A percentile compares a stretch with the other conserved stretches of the same genome.
These are phyloP conservation scores for Sphecodes monilicornis DNA, from an alignment of 2,888 invertebrate species.

Conservation along the genomic window DNA sequence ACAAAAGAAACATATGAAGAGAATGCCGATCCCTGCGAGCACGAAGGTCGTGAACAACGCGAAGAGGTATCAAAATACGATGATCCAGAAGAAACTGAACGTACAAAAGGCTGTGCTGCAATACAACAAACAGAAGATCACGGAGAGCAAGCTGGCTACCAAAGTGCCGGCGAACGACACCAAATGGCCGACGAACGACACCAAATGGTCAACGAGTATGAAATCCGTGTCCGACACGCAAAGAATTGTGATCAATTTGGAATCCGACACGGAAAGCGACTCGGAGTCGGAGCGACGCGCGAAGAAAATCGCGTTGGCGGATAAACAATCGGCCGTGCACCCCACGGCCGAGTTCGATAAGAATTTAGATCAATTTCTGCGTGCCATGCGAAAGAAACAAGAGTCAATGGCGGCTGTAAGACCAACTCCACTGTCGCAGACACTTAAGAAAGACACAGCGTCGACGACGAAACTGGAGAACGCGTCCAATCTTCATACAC, in stretches of 20 bases:
- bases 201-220: slow-evolving; percentile 64
- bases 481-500: slow-evolving; percentile 67
- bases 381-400: slow-evolving; percentile 78
- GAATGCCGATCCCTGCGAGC: slow-evolving; percentile 71
- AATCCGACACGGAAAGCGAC: slow-evolving; percentile 80
- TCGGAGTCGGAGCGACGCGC: slow-evolving; percentile 70
- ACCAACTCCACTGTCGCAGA: slow-evolving; percentile 32
- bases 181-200: slow-evolving; percentile 64
- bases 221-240: slow-evolving; percentile 66
- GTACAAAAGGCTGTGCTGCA: slow-evolving; percentile 70
- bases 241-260: slow-evolving; percentile 79
- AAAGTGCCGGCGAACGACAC: slow-evolving; percentile 69
- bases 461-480: slow-evolving; percentile 38
- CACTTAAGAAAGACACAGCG: slow-evolving; percentile 43
- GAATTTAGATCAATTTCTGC: slow-evolving; percentile 80
- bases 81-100: slow-evolving; percentile 74
- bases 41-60: slow-evolving; percentile 80
- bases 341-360: slow-evolving; percentile 81
- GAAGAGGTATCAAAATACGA: slow-evolving; percentile 77
- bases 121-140: slow-evolving; percentile 57
- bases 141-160: slow-evolving; percentile 63
- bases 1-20: slow-evolving; percentile 74
- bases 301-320: background rate
- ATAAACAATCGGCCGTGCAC: slow-evolving; percentile 50
- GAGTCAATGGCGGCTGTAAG: slow-evolving; percentile 72